A percentile compares a stretch with the other conserved stretches of the same genome.
Conservation (phyloP, 2,797 vertebrate genomes). For the Threskiornis aethiopicus region DNA sequence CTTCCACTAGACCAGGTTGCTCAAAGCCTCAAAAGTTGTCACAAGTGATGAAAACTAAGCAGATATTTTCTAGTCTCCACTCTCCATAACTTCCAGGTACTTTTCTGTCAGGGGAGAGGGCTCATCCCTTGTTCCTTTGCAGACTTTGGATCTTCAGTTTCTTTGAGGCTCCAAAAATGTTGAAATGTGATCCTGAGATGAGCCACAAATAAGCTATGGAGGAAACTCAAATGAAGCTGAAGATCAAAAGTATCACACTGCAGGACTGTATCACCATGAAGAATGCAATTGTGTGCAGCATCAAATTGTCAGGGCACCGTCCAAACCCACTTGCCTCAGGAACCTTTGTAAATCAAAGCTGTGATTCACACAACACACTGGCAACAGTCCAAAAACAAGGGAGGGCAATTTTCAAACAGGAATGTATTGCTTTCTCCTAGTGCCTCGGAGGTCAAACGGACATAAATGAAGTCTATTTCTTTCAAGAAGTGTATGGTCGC, state of each 20-base stretch:
- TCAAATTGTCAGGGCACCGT: not conserved
- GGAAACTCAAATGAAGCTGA: not conserved
- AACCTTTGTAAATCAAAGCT: not conserved
- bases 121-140: not conserved
- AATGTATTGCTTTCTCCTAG: not conserved
- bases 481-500: not conserved
- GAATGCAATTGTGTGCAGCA: not conserved
- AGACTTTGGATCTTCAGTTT: not conserved
- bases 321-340: not conserved
- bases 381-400: not conserved
- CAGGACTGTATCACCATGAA: not conserved
- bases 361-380: not conserved
- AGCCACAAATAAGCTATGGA: not conserved
- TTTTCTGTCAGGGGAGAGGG: not conserved
- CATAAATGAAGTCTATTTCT: not conserved
- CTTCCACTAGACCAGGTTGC: not conserved
- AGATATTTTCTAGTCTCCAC: not conserved
- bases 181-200: not conserved
- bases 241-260: not conserved
- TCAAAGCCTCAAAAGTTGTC: not conserved
- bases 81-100: not conserved
- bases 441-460: rapidly evolving
- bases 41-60: rapidly evolving
- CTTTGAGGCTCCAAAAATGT: not conserved
- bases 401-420: not conserved